Base-by-base conservation (phyloP, 2,888 invertebrate species). In the Xylota sylvarum region DNA sequence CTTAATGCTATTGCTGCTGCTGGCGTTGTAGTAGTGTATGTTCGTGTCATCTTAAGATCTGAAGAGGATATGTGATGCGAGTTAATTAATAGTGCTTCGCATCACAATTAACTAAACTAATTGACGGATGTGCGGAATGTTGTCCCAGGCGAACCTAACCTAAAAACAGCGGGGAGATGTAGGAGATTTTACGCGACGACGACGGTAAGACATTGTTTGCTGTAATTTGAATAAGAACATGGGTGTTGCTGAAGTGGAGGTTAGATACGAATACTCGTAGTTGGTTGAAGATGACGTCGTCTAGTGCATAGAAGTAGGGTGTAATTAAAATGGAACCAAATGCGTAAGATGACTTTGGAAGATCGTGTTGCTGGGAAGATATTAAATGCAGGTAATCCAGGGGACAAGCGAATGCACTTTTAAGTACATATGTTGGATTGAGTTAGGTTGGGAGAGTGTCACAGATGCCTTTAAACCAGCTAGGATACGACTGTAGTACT, bases 101-200 rank as follows among this genome's bases (percentile, higher is more conserved):
- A 79, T 74, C 72, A 84, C 84, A 69, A 79, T 84, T 84, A 84
- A 79, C 83, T 73, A 52, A 79, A 84, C 83, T 79, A 79, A 84
- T 84, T 84, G 83, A 84, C 62, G 67, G 60, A 84, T 84, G 73
- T 77, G 62, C 40, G 52, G 67, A 62, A 69, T 76, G 69, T 81
- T 74, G 65, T 70, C 55, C 50, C 48, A 52, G 27, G 37, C 23
- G 17, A 40, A 40, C 52, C 52, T 19, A 37, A 19, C 37, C n/a
- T n/a, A 52, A 14, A 52, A 19, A 10, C 14, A n/a, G 23, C 1
- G 23, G 12, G 32, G 23, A 52, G 5, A 60, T 40, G 4, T 6
- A 5, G 0, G 7, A 10, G 14, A 17, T 14, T n/a, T 40, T 48
- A 7, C 23, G 9, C 23, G 23, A 23, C 23, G 23, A 23, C 10